These are phyloP conservation scores for Diplosoma virens DNA, from an alignment of 23 tunicate genomes.

Conservation along the genomic window DNA sequence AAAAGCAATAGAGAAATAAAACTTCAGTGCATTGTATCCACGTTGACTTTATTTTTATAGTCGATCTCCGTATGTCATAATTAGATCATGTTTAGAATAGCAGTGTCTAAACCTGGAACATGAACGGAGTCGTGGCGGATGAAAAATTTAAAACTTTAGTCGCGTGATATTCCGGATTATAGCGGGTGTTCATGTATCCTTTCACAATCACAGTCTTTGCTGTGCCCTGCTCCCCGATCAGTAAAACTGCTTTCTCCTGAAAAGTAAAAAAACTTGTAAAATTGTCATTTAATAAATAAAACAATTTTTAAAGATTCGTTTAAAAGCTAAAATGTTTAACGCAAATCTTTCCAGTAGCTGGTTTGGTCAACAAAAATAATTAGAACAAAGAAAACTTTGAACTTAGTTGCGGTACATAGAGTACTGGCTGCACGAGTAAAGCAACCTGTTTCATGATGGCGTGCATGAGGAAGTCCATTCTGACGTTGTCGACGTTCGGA, in stretches of 20 bases:
- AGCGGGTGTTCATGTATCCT: conserved; percentile 78
- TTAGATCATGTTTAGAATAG: not conserved
- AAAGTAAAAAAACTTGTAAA: not conserved
- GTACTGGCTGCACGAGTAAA: too few species aligned
- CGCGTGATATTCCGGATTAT: conserved; percentile 81
- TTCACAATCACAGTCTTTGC: conserved; percentile 98
- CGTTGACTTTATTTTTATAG: too few species aligned
- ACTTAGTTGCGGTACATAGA: too few species aligned
- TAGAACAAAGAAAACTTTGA: too few species aligned
- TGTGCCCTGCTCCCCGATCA: conserved; percentile 97
- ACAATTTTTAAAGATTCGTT: not conserved
- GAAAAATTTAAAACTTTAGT: conserved; percentile 94
- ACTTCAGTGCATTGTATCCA: too few species aligned
- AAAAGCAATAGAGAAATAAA: too few species aligned
- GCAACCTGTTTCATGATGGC: conserved; percentile 90
- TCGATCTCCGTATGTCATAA: not conserved
- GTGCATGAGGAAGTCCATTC: conserved; percentile 96
- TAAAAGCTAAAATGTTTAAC: too few species aligned
- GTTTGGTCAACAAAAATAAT: too few species aligned
- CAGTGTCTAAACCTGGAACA: conserved; percentile 99
- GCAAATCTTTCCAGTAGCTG: too few species aligned
- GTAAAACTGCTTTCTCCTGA: conserved; percentile 87
- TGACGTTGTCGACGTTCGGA: conserved; percentile 95
- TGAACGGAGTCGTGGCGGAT: conserved; percentile 88
- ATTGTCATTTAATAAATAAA: not conserved